Conservation (phyloP, 2,113 vertebrate genomes). For the Channa maculata region DNA sequence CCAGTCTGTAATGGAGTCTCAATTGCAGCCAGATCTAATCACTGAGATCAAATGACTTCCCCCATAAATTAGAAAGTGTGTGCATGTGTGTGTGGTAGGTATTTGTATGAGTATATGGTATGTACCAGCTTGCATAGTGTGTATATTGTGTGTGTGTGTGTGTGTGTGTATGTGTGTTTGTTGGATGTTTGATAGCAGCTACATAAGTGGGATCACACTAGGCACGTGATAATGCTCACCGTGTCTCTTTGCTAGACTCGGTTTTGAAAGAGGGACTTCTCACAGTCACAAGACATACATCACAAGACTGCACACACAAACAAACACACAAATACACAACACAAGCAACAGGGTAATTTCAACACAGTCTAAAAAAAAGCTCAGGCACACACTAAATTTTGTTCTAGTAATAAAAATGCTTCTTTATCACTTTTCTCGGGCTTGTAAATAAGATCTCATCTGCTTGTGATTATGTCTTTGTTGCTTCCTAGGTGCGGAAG, state of each 20-base stretch:
- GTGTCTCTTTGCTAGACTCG: conserved; percentile 58
- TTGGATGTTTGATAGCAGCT: conserved; percentile 14
- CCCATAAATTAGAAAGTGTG: conserved; percentile 58
- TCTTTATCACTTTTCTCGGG: neutral
- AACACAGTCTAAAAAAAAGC: conserved; percentile 29
- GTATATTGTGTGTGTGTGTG: conserved; percentile 4
- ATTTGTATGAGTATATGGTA: conserved; percentile 6
- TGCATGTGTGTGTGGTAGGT: conserved; percentile 35
- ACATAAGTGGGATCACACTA: conserved; percentile 74
- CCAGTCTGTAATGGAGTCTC: conserved; percentile 63
- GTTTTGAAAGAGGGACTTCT: conserved; percentile 60
- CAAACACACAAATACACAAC: conserved; percentile 21
- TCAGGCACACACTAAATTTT: conserved; percentile 3
- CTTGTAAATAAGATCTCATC: neutral
- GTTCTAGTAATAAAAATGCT: too few species aligned
- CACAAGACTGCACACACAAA: conserved; percentile 72
- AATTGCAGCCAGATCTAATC: conserved; percentile 72
- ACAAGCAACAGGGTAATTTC: conserved; percentile 38
- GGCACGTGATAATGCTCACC: conserved; percentile 55
- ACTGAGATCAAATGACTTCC: conserved; percentile 73
- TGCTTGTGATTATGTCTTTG: conserved; percentile 32
- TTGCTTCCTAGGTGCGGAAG: conserved; percentile 90
- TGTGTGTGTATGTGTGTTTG: conserved; percentile 6
- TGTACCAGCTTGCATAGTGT: conserved; percentile 11
- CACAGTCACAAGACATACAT: conserved; percentile 78